Evolutionary conservation across 2,797 vertebrate genomes (phyloP).

Genomic region (Danio tinwini): DNA sequence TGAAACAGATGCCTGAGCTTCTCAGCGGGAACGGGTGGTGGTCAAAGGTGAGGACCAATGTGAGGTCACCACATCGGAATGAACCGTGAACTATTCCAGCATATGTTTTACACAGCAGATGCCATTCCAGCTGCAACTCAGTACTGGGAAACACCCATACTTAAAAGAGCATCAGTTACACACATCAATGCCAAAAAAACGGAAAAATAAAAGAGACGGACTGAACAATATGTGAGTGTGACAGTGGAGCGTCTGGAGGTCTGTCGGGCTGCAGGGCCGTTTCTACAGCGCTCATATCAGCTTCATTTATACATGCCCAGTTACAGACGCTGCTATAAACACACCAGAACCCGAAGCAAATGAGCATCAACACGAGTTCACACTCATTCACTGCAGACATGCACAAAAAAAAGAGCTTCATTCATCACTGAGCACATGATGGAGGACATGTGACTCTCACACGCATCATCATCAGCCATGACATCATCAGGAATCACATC

Average conservation of each 20-base stretch:
- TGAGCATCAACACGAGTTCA: neutral
- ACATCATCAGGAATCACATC: neutral
- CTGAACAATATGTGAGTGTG: neutral
- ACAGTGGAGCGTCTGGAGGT: neutral
- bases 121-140: too few species aligned
- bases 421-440: neutral
- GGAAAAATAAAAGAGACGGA: too few species aligned
- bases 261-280: neutral
- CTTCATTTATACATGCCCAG: neutral
- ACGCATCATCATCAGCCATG: neutral
- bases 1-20: too few species aligned
- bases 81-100: too few species aligned
- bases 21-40: too few species aligned
- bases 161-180: neutral
- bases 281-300: constrained; percentile 1
- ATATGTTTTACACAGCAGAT: too few species aligned
- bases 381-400: neutral
- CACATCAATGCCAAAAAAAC: neutral
- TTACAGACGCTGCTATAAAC: neutral
- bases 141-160: too few species aligned
- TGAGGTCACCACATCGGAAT: too few species aligned
- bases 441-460: neutral
- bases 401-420: neutral
- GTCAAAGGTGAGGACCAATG: too few species aligned
- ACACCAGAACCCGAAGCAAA: neutral